Conservation (phyloP, 2,797 vertebrate species). For the Spheniscus humboldti region DNA sequence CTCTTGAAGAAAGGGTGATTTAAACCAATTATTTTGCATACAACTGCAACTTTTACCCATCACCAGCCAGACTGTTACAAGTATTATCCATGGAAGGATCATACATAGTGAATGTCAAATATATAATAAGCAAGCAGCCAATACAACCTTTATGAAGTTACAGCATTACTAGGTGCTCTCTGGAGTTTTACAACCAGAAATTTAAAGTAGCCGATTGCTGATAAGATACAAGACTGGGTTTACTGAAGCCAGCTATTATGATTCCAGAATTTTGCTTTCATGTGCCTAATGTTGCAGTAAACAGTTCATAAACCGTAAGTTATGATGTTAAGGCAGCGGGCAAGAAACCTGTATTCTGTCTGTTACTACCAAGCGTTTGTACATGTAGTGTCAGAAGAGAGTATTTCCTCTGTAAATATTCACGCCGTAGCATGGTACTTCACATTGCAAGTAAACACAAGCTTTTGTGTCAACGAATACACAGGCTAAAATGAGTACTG, state of each 20-base stretch:
- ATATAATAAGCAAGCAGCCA: background rate
- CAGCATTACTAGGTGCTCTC: background rate
- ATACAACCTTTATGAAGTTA: background rate
- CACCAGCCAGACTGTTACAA: background rate
- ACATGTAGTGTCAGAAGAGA: background rate
- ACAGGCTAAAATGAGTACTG: background rate
- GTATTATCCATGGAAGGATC: background rate
- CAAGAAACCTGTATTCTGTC: background rate
- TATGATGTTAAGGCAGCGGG: background rate
- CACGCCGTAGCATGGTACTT: background rate
- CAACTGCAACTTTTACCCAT: background rate
- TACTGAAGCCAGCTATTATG: background rate
- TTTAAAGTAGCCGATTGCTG: background rate
- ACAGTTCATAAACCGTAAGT: background rate
- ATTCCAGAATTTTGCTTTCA: background rate
- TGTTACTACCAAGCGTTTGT: background rate
- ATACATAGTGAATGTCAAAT: background rate
- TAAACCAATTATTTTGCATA: background rate
- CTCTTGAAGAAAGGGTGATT: background rate
- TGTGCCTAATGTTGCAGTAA: background rate
- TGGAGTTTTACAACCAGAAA: background rate
- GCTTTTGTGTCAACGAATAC: background rate
- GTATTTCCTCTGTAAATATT: background rate
- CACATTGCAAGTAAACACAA: background rate
- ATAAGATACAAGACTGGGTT: background rate